Evolutionary conservation across 2,797 vertebrate species (phyloP).

Genomic region (Glyptemys insculpta): DNA sequence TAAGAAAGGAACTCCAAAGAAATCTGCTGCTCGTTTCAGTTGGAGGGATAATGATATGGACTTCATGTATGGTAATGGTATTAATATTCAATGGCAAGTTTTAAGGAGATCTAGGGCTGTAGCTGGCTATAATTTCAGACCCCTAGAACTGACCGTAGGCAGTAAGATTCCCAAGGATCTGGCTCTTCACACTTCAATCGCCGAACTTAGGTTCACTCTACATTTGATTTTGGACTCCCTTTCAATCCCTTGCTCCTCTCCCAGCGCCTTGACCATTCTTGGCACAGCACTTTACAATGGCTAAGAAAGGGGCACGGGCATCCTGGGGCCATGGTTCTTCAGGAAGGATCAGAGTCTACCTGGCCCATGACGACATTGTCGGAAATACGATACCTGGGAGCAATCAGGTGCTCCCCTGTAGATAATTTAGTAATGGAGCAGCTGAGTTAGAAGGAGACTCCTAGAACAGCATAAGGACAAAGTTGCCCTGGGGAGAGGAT

Average conservation of each 20-base stretch:
- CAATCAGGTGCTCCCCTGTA: not conserved
- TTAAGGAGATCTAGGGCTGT: not conserved
- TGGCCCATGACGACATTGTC: not conserved
- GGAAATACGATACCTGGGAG: not conserved
- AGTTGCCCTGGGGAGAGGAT: no score
- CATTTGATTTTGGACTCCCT: not conserved
- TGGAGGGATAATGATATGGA: not conserved
- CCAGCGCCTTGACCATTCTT: not conserved
- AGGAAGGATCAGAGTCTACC: not conserved
- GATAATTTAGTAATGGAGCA: not conserved
- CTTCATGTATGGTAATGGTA: not conserved
- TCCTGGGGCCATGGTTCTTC: not conserved
- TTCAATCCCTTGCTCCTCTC: not conserved
- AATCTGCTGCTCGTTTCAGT: not conserved
- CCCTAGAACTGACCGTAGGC: not conserved
- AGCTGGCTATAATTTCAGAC: not conserved
- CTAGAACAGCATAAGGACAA: no score
- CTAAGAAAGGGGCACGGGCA: not conserved
- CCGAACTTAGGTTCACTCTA: no score
- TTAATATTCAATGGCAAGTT: not conserved
- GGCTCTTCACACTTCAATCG: not conserved
- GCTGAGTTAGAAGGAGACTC: not conserved
- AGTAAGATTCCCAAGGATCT: not conserved
- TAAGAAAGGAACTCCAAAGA: not conserved
- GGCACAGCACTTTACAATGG: not conserved